Evolutionary conservation across 2,888 invertebrate genomes (phyloP).

Genomic region (Busseola fusca): DNA sequence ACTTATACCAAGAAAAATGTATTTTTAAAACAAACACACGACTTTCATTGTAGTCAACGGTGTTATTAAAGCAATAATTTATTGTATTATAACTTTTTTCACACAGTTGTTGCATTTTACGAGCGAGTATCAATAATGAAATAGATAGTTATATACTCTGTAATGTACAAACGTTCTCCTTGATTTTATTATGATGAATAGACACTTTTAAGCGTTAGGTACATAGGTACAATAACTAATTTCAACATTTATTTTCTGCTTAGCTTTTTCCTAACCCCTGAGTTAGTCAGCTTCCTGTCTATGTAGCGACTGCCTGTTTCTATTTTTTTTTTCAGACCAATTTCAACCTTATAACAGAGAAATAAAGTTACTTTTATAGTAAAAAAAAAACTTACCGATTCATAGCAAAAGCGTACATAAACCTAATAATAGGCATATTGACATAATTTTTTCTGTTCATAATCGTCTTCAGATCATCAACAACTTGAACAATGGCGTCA

Average conservation of each 20-base stretch:
- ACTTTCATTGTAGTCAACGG: background rate
- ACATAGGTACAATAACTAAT: too few species aligned
- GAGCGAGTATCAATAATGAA: background rate
- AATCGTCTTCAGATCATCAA: conserved; percentile 97
- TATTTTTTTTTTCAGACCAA: background rate
- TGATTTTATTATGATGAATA: too few species aligned
- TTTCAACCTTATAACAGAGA: background rate
- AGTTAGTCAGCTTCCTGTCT: too few species aligned
- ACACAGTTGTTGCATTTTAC: background rate
- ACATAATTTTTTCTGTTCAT: conserved; percentile 96
- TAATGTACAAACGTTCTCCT: too few species aligned
- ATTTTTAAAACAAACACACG: conserved; percentile 24
- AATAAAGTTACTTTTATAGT: background rate
- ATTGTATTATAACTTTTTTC: background rate
- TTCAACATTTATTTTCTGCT: too few species aligned
- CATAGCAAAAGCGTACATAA: conserved; percentile 98
- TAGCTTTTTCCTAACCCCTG: too few species aligned
- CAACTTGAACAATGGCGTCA: conserved; percentile 98
- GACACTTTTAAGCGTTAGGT: too few species aligned
- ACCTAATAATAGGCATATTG: conserved; percentile 96
- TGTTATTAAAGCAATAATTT: conserved; percentile 23
- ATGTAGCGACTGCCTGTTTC: too few species aligned
- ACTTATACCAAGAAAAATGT: conserved; percentile 14
- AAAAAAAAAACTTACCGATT: conserved; percentile 90
- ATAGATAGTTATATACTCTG: too few species aligned